Evolutionary conservation across 2,888 invertebrate species (phyloP).

Genomic region (Andrena praecox): DNA sequence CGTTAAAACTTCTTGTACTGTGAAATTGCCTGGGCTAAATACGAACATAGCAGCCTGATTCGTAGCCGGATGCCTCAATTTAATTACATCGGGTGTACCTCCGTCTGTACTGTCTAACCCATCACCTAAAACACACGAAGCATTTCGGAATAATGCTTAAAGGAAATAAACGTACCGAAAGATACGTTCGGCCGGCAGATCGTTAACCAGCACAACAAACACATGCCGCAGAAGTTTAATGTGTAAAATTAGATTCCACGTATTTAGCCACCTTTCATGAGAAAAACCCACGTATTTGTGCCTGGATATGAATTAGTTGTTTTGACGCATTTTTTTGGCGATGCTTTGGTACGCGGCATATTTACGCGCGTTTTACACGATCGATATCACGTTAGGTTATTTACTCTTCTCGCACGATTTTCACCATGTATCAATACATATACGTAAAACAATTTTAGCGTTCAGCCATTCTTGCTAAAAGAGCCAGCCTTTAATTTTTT

Average conservation of each 20-base stretch:
- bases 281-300: conserved; percentile 89
- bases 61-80: conserved; percentile 89
- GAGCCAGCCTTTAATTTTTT: conserved; percentile 44
- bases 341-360: conserved; percentile 86
- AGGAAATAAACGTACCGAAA: neutral
- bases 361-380: conserved; percentile 56
- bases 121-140: conserved; percentile 83
- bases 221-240: neutral
- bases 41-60: conserved; percentile 88
- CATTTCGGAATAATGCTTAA: neutral
- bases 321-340: conserved; percentile 86
- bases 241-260: neutral
- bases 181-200: neutral
- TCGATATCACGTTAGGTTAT: conserved; percentile 58
- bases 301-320: conserved; percentile 86
- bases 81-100: conserved; percentile 87
- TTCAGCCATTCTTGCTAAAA: conserved; percentile 69
- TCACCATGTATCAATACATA: conserved; percentile 25
- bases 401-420: conserved; percentile 42
- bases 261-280: conserved; percentile 87
- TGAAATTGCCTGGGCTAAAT: conserved; percentile 87
- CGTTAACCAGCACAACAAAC: neutral
- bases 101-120: conserved; percentile 84
- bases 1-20: conserved; percentile 89
- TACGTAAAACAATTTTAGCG: conserved; percentile 58